Percentiles rank a stretch among this genome's conserved stretches.
phyloP scores from a whole-genome alignment of 35 echinoderm and acorn worm species.

The Anneissia japonica region DNA sequence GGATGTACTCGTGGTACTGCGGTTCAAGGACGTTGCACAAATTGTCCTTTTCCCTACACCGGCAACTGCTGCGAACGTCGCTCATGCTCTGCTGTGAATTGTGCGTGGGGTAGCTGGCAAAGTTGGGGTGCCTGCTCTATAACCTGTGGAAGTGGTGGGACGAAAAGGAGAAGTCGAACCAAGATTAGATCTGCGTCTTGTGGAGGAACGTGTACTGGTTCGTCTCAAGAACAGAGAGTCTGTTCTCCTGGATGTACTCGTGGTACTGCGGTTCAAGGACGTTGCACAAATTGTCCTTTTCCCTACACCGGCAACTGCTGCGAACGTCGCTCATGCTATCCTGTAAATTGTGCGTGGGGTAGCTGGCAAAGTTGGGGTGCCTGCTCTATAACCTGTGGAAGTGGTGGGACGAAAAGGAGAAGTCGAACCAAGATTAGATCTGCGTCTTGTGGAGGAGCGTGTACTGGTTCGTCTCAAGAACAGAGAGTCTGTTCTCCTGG shows the following conservation, averaged over 20 bases:
- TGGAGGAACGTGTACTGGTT: not conserved
- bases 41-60: no score
- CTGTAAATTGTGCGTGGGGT: not conserved
- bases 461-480: not conserved
- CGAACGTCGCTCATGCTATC: not conserved
- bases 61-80: no score
- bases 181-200: not conserved
- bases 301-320: not conserved
- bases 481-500: not conserved
- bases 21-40: no score
- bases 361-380: not conserved
- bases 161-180: not conserved
- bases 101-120: not conserved
- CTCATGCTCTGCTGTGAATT: not conserved
- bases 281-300: not conserved
- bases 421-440: not conserved
- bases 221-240: not conserved
- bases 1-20: no score
- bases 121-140: not conserved
- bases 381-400: not conserved
- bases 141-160: not conserved
- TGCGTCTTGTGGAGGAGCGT: not conserved
- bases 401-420: not conserved
- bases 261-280: not conserved
- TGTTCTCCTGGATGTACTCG: not conserved